Evolutionary conservation across 2,113 vertebrate genomes (phyloP).

Genomic region (Alouatta palliata): DNA sequence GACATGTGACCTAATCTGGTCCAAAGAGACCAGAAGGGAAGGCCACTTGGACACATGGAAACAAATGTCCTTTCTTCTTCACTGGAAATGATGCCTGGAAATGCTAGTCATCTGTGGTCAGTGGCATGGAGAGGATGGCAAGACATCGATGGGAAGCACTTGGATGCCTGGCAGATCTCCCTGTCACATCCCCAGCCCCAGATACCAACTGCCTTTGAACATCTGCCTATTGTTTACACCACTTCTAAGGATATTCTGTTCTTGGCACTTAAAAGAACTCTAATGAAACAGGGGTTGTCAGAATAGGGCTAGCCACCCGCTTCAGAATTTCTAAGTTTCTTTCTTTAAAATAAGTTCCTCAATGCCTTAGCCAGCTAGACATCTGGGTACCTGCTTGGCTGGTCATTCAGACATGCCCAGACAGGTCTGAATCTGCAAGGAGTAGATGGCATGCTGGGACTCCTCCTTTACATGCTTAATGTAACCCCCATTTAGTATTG

Average conservation of each 20-base stretch:
- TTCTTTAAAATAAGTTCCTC: background rate
- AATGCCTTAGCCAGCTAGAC: background rate
- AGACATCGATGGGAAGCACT: background rate
- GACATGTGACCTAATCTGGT: background rate
- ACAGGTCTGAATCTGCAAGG: background rate
- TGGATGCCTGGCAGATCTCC: background rate
- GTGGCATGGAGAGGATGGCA: fast-evolving
- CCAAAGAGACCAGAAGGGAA: background rate
- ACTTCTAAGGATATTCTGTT: background rate
- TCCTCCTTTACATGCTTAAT: background rate
- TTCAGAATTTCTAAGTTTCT: background rate
- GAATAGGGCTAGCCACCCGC: background rate
- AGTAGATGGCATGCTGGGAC: background rate
- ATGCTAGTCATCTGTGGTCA: constrained; percentile 12
- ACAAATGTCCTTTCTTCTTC: background rate
- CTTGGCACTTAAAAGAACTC: background rate
- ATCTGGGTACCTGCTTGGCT: background rate
- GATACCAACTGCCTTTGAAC: background rate
- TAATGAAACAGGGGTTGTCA: background rate
- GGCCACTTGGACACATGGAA: background rate
- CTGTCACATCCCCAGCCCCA: background rate
- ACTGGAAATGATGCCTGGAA: background rate
- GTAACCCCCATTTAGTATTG: background rate
- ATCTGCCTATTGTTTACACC: background rate
- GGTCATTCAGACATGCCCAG: background rate